Conservation (phyloP, 2,113 vertebrate genomes). For the Ornithorhynchus anatinus region DNA sequence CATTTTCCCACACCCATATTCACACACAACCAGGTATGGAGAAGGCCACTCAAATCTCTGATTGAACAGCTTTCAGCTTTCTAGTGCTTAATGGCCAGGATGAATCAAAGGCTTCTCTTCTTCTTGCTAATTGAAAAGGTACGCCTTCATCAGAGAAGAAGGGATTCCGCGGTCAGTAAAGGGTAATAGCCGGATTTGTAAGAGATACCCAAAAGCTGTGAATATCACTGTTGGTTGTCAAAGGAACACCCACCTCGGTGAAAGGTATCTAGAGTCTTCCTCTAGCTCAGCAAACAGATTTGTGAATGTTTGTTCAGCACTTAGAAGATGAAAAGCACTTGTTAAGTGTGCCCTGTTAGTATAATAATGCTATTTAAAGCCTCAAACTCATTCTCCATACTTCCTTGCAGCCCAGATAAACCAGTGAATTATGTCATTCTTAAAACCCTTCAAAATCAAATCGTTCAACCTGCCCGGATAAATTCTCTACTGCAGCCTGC, state of each 20-base stretch:
- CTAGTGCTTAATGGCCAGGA: background rate
- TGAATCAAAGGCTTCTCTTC: background rate
- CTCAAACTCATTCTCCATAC: background rate
- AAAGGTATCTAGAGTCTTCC: background rate
- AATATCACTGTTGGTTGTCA: background rate
- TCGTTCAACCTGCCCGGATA: conserved; percentile 9
- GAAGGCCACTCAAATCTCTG: too few relatives aligned
- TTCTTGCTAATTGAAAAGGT: background rate
- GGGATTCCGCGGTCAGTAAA: background rate
- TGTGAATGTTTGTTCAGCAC: background rate
- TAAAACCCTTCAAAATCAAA: conserved; percentile 9
- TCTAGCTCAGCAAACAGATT: background rate
- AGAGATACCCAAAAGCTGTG: background rate
- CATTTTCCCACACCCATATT: too few relatives aligned
- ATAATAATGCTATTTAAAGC: background rate
- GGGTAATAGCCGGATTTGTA: background rate
- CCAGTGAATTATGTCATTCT: background rate
- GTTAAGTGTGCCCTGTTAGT: background rate
- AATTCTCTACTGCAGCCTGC: conserved; percentile 1
- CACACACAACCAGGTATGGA: too few relatives aligned
- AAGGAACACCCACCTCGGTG: background rate
- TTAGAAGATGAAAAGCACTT: background rate
- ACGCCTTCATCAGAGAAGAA: background rate
- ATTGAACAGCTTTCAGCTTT: too few relatives aligned
- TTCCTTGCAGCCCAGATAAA: background rate